phyloP scores from a whole-genome alignment of 2,797 vertebrate genomes.

The Tokudaia tokunoshimensis region DNA sequence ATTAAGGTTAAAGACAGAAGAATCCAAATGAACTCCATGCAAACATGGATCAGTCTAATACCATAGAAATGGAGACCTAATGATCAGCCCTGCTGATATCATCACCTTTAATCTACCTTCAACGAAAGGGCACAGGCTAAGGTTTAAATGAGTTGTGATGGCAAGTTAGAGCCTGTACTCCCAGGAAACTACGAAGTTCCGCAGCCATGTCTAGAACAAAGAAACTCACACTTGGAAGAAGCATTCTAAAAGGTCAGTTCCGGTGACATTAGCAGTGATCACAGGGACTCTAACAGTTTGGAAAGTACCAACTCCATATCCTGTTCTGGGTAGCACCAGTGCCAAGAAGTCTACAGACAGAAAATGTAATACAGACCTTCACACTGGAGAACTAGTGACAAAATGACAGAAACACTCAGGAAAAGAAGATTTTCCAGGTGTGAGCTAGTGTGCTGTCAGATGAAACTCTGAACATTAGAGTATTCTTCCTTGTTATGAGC shows the following conservation, averaged over 20 bases:
- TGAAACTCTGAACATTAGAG: background rate
- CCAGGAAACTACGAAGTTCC: background rate
- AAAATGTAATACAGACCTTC: fast-evolving
- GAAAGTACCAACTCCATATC: background rate
- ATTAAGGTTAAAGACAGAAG: background rate
- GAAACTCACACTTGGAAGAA: background rate
- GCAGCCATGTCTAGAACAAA: background rate
- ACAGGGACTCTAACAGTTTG: background rate
- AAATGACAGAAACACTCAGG: background rate
- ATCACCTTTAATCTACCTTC: background rate
- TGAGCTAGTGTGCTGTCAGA: background rate
- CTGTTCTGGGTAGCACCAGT: background rate
- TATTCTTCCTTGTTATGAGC: background rate
- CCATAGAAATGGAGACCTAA: background rate
- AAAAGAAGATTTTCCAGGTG: background rate
- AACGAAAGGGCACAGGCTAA: background rate
- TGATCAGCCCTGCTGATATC: background rate
- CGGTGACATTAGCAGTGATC: background rate
- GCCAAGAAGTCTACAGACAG: background rate
- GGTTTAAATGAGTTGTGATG: background rate
- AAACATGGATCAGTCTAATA: fast-evolving
- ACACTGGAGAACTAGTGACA: background rate
- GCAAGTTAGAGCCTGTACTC: background rate
- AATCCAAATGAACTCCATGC: background rate
- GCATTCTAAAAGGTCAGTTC: background rate